These are phyloP conservation scores for Acheta domesticus DNA, from an alignment of 2,888 invertebrate species.

Conservation along the genomic window DNA sequence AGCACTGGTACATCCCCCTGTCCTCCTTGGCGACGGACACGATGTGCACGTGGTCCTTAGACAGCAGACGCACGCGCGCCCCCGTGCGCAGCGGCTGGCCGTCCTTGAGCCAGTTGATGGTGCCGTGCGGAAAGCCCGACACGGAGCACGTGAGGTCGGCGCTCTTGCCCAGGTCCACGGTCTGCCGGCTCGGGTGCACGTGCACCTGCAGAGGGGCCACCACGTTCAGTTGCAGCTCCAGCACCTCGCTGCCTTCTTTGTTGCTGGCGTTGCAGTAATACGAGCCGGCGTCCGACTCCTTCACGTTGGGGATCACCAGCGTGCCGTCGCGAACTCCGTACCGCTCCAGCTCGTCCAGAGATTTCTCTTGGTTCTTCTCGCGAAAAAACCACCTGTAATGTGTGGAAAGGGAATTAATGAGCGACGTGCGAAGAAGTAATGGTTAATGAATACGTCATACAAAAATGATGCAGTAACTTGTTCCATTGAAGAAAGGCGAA, in stretches of 20 bases:
- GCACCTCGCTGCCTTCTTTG: constrained; percentile 54
- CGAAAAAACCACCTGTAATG: constrained; percentile 46
- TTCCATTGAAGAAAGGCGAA: too few relatives aligned
- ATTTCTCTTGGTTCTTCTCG: neutral
- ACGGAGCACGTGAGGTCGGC: constrained; percentile 50
- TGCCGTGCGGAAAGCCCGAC: constrained; percentile 47
- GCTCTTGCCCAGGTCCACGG: constrained; percentile 51
- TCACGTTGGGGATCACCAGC: constrained; percentile 52
- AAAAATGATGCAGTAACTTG: too few relatives aligned
- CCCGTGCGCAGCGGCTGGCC: constrained; percentile 49
- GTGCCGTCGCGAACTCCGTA: constrained; percentile 51
- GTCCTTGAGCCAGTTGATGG: constrained; percentile 52
- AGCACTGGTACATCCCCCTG: constrained; percentile 51
- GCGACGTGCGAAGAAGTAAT: too few relatives aligned
- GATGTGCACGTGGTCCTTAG: constrained; percentile 53
- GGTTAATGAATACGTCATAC: too few relatives aligned
- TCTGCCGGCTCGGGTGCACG: constrained; percentile 48
- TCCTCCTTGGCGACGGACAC: constrained; percentile 49
- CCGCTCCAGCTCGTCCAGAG: constrained; percentile 45
- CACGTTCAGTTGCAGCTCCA: constrained; percentile 53
- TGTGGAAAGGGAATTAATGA: neutral
- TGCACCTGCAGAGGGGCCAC: constrained; percentile 48
- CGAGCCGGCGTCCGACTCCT: constrained; percentile 51
- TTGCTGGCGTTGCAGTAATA: constrained; percentile 56
- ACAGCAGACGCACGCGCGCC: constrained; percentile 47